Evolutionary conservation across 2,888 invertebrate genomes (phyloP), one percentile per base, ranked within the genome.

Genomic region (Nycteola revayana): DNA sequence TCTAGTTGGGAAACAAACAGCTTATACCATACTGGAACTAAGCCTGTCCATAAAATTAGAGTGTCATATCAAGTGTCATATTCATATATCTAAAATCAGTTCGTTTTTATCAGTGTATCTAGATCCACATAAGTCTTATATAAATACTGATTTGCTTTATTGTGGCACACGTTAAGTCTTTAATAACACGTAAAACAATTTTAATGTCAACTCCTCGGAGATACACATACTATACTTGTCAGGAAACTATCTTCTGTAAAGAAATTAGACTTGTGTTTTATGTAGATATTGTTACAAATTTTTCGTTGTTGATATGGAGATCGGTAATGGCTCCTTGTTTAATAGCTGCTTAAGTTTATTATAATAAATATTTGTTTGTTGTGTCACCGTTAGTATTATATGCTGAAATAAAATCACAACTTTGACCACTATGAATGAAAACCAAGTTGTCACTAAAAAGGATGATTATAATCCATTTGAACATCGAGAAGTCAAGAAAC

Each of bases 401-500:
- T n/a, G n/a, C n/a, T n/a, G n/a, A n/a, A n/a, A n/a, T n/a, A n/a
- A n/a, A n/a, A n/a, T n/a, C n/a, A n/a, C n/a, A n/a, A 33, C 33
- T 34, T 38, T 21, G 28, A 24, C 30, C 42, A 62, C 24, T 20
- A 74, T 71, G 72, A 58, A 55, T 38, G 60, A 41, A 23, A 58
- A 53, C 11, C 59, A 60, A 33, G 51, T 42, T 26, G 51, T 50
- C 28, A 57, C 48, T 18, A 62, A 51, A 31, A 55, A 61, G 30
- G 66, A 74, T n/a, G n/a, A n/a, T 22, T 89, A 89, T 32, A 64
- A 89, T 51, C 89, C 89, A 0, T 86, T 76, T 34, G 82, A 84
- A 38, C 82, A 89, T 46, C 74, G 89, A 22, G 43, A 74, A 47
- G 84, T 89, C 7, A 73, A 79, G 49, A 84, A 87, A 55, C 88